phyloP scores from a whole-genome alignment of 1,140 invertebrate species.

The Sipha flava region DNA sequence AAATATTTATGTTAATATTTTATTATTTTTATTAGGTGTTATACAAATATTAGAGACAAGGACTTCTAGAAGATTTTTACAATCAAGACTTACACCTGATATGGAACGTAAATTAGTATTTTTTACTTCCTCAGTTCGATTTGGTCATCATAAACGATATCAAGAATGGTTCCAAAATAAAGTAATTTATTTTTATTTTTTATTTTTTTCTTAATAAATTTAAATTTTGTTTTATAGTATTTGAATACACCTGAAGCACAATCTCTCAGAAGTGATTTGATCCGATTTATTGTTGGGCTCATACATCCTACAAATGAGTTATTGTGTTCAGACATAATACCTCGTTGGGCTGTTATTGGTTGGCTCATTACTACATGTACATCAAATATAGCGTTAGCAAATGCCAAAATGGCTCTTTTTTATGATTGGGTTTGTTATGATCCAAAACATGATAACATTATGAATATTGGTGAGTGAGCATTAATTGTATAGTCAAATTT shows the following conservation, averaged over 20 bases:
- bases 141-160: slow-evolving; percentile 95
- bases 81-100: slow-evolving; percentile 86
- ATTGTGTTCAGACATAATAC: slow-evolving; percentile 94
- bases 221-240: slow-evolving; percentile 57
- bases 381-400: slow-evolving; percentile 83
- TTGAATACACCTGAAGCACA: slow-evolving; percentile 94
- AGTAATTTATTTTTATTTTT: slow-evolving; percentile 42
- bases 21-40: slow-evolving; percentile 49
- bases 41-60: slow-evolving; percentile 77
- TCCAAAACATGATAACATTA: slow-evolving; percentile 91
- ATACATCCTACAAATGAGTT: slow-evolving; percentile 97
- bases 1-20: neutral
- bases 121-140: slow-evolving; percentile 83
- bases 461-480: slow-evolving; percentile 71
- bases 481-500: neutral
- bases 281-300: slow-evolving; percentile 93
- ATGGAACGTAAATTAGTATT: slow-evolving; percentile 95
- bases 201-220: neutral
- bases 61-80: slow-evolving; percentile 84
- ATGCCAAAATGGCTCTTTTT: slow-evolving; percentile 91
- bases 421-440: slow-evolving; percentile 98
- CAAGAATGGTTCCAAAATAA: slow-evolving; percentile 96
- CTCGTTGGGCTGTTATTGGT: slow-evolving; percentile 95
- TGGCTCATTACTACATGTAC: slow-evolving; percentile 93
- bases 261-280: slow-evolving; percentile 87